A percentile compares a stretch with the other conserved stretches of the same genome.
Evolutionary conservation across 2,113 vertebrate genomes (phyloP).

Genomic region (Nematolebias whitei): DNA sequence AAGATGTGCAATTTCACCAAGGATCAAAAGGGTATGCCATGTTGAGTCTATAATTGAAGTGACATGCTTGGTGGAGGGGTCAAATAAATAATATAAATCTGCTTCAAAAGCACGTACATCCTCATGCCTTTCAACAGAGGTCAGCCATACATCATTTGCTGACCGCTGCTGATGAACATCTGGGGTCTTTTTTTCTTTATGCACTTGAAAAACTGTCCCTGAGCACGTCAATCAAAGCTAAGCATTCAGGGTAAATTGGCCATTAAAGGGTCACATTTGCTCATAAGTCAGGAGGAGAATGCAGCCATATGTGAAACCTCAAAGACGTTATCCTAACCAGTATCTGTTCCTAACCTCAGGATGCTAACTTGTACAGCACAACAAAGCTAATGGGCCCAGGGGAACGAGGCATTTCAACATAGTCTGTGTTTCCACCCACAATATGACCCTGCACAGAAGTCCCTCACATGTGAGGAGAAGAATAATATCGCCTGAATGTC

Average conservation of each 20-base stretch:
- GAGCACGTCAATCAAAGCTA: constrained; percentile 56
- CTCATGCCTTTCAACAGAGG: constrained; percentile 51
- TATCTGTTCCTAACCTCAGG: constrained; percentile 24
- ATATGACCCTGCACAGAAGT: constrained; percentile 53
- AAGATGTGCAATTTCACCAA: constrained; percentile 2
- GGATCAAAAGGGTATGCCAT: constrained; percentile 22
- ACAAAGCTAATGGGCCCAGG: constrained; percentile 10
- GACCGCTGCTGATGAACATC: constrained; percentile 11
- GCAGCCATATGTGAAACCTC: constrained; percentile 24
- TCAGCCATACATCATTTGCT: constrained; percentile 48
- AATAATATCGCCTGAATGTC: constrained; percentile 22
- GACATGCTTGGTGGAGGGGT: constrained; percentile 35
- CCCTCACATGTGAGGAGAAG: constrained; percentile 23
- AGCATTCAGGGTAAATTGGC: constrained; percentile 23
- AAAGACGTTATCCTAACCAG: constrained; percentile 31
- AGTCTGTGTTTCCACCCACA: constrained; percentile 32
- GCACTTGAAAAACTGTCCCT: constrained; percentile 18
- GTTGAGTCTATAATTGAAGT: constrained; percentile 6
- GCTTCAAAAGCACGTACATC: constrained; percentile 44
- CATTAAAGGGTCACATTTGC: constrained; percentile 35
- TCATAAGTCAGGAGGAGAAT: constrained; percentile 32
- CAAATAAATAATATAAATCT: constrained; percentile 56
- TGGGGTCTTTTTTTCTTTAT: background rate
- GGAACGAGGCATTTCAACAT: constrained; percentile 20
- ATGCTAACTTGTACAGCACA: constrained; percentile 3